Conservation (phyloP, 2,888 invertebrate species). For the Caenorhabditis imperialis region DNA sequence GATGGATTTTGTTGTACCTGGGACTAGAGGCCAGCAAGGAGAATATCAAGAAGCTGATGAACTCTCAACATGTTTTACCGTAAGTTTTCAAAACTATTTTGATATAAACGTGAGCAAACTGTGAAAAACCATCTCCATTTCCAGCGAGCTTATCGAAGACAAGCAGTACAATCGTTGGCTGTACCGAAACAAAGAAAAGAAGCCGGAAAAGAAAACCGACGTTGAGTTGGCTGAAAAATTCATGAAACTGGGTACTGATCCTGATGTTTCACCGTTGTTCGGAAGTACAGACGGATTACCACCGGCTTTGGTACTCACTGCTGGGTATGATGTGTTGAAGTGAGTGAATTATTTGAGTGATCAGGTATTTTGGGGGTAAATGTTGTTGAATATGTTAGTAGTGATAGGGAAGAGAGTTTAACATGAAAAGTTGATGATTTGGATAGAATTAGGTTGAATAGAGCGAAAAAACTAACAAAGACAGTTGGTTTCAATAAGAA, state of each 20-base stretch:
- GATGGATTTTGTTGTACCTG: slow-evolving; percentile 73
- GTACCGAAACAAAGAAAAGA: slow-evolving; percentile 24
- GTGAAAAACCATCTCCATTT: slow-evolving; percentile 24
- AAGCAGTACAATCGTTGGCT: slow-evolving; percentile 17
- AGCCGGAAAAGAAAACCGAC: slow-evolving; percentile 36
- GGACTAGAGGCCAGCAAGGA: slow-evolving; percentile 65
- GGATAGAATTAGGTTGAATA: too few relatives aligned
- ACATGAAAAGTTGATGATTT: too few relatives aligned
- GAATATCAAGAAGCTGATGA: slow-evolving; percentile 70
- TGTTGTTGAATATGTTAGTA: too few relatives aligned
- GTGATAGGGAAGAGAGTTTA: too few relatives aligned
- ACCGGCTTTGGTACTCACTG: slow-evolving; percentile 71
- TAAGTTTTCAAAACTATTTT: slow-evolving; percentile 35
- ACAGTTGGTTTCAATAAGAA: too few relatives aligned
- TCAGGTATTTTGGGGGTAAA: background rate
- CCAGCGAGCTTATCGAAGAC: slow-evolving; percentile 19
- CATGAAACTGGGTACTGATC: slow-evolving; percentile 52
- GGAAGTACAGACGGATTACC: slow-evolving; percentile 66
- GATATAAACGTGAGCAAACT: too few relatives aligned
- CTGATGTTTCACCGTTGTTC: slow-evolving; percentile 72
- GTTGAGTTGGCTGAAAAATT: slow-evolving; percentile 49
- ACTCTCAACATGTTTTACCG: slow-evolving; percentile 68
- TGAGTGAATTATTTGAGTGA: slow-evolving; percentile 9
- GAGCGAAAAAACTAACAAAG: too few relatives aligned
- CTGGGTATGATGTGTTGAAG: slow-evolving; percentile 72